These are phyloP conservation scores for Probosciger aterrimus DNA, from an alignment of 2,113 vertebrate species.

Conservation along the genomic window DNA sequence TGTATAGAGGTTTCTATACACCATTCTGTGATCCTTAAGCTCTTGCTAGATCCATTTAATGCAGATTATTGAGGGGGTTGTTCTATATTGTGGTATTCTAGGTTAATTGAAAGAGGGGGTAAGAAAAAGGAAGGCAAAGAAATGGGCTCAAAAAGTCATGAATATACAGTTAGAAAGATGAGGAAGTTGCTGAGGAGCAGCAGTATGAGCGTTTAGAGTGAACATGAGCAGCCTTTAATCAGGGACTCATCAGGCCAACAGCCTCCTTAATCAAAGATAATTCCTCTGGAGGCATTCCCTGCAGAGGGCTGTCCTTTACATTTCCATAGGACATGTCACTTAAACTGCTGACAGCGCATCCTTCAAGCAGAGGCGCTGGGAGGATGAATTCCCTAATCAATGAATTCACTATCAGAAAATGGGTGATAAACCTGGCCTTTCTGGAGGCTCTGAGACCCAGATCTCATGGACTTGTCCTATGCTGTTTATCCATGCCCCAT, in stretches of 20 bases:
- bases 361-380: background rate
- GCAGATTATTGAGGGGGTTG: background rate
- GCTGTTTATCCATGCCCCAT: background rate
- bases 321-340: background rate
- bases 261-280: background rate
- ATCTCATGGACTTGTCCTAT: background rate
- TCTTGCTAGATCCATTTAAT: background rate
- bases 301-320: background rate
- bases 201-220: background rate
- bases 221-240: background rate
- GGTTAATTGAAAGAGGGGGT: background rate
- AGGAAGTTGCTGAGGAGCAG: background rate
- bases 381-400: background rate
- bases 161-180: background rate
- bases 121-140: background rate
- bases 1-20: background rate
- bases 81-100: background rate
- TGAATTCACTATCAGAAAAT: background rate
- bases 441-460: background rate
- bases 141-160: background rate
- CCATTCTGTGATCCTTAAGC: background rate
- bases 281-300: background rate
- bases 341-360: constrained; percentile 3
- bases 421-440: background rate
- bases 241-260: background rate